A percentile compares a stretch with the other conserved stretches of the same genome.
Evolutionary conservation across 2,113 vertebrate species (phyloP).

Genomic region (Bombycilla garrulus): DNA sequence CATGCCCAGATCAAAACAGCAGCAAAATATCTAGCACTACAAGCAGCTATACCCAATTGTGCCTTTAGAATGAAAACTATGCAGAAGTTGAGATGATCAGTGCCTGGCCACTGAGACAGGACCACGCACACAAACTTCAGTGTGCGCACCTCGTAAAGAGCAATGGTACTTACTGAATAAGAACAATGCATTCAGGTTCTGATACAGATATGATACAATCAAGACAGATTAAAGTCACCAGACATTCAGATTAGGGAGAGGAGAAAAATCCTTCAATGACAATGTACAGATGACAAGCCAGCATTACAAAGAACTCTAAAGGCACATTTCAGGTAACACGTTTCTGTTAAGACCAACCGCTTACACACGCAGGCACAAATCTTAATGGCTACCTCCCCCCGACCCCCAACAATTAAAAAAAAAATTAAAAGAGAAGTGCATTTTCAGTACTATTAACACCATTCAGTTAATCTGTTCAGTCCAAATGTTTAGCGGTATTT

Average conservation of each 20-base stretch:
- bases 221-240: slow-evolving; percentile 3
- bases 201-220: background rate
- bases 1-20: slow-evolving; percentile 60
- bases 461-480: slow-evolving; percentile 70
- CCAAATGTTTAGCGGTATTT: slow-evolving; percentile 68
- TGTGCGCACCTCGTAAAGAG: background rate
- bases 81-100: background rate
- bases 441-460: slow-evolving; percentile 70
- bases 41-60: slow-evolving; percentile 61
- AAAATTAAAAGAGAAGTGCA: slow-evolving; percentile 68
- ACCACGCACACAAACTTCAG: background rate
- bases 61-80: slow-evolving; percentile 71
- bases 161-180: background rate
- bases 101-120: background rate
- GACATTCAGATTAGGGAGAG: background rate
- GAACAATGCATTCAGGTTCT: background rate
- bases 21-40: slow-evolving; percentile 60
- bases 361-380: slow-evolving; percentile 64
- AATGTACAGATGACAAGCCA: background rate
- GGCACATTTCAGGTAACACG: slow-evolving; percentile 68
- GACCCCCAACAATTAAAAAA: slow-evolving; percentile 22
- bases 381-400: slow-evolving; percentile 55
- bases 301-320: slow-evolving; percentile 67
- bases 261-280: background rate
- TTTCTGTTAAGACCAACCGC: slow-evolving; percentile 68